A percentile compares a stretch with the other conserved stretches of the same genome.
Conservation (phyloP, 2,888 invertebrate genomes). For the Alsophila aescularia region DNA sequence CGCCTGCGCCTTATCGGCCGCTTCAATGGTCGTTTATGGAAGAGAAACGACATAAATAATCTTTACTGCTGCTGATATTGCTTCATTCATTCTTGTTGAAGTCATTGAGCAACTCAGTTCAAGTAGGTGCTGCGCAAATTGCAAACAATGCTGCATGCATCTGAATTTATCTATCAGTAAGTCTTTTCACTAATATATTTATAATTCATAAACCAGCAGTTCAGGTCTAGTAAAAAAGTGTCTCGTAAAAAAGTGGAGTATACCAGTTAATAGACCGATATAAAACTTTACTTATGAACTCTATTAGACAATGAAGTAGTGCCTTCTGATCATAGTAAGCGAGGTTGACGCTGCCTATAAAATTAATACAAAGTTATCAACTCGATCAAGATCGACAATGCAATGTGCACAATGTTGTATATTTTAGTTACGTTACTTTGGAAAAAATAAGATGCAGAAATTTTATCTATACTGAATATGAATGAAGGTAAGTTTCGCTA, state of each 20-base stretch:
- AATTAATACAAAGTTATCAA: constrained; percentile 3
- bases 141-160: constrained; percentile 63
- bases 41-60: constrained; percentile 73
- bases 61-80: constrained; percentile 70
- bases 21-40: constrained; percentile 71
- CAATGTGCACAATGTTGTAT: background rate
- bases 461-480: too few species aligned
- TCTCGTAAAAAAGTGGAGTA: constrained; percentile 1
- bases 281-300: constrained; percentile 3
- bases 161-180: constrained; percentile 59
- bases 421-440: background rate
- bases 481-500: too few species aligned
- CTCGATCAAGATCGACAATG: background rate
- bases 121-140: constrained; percentile 58
- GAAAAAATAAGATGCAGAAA: too few species aligned
- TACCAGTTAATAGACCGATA: constrained; percentile 1
- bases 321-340: constrained; percentile 8
- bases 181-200: constrained; percentile 58
- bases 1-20: constrained; percentile 54
- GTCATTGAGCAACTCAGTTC: constrained; percentile 67
- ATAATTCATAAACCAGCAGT: constrained; percentile 55
- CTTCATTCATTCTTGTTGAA: constrained; percentile 77
- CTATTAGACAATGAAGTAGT: background rate
- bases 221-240: constrained; percentile 7
- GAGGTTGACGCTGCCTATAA: constrained; percentile 5